Conservation (phyloP, 2,888 invertebrate genomes). For the Andrena minutula region DNA sequence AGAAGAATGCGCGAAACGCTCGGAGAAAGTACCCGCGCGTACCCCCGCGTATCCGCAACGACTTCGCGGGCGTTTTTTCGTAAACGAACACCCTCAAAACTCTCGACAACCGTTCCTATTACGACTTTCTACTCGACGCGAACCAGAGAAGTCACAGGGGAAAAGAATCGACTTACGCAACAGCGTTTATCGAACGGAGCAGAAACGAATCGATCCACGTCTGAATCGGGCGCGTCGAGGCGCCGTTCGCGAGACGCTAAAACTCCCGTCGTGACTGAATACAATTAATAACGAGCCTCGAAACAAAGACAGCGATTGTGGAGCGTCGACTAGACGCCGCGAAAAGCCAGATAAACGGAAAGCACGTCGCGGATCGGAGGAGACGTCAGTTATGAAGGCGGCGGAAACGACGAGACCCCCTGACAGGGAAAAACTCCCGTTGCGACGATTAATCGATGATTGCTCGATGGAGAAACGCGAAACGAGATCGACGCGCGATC, state of each 20-base stretch:
- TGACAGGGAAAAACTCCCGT: slow-evolving; percentile 7
- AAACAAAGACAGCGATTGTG: slow-evolving; percentile 65
- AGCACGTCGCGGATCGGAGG: not conserved
- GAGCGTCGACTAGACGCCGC: slow-evolving; percentile 24
- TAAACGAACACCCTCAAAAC: slow-evolving; percentile 12
- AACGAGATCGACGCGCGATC: slow-evolving; percentile 52
- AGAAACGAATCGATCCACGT: slow-evolving; percentile 24
- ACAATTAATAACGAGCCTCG: slow-evolving; percentile 60
- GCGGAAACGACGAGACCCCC: slow-evolving; percentile 6
- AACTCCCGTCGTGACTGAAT: slow-evolving; percentile 43
- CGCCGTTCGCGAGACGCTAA: slow-evolving; percentile 46
- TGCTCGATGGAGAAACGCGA: slow-evolving; percentile 27
- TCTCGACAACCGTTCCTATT: not conserved
- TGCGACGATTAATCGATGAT: slow-evolving; percentile 41
- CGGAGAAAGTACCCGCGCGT: not conserved
- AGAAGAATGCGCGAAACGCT: not conserved
- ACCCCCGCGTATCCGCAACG: slow-evolving; percentile 3
- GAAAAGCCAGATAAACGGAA: slow-evolving; percentile 53
- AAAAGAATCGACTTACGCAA: slow-evolving; percentile 30
- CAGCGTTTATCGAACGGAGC: slow-evolving; percentile 5
- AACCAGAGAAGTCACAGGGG: not conserved
- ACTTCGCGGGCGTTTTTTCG: slow-evolving; percentile 13
- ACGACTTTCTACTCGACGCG: slow-evolving; percentile 28
- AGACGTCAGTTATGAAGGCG: not conserved
- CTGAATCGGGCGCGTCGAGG: slow-evolving; percentile 18